Evolutionary conservation across 2,113 vertebrate genomes (phyloP), one percentile per base, ranked within the genome.

Genomic region (Progne subis): DNA sequence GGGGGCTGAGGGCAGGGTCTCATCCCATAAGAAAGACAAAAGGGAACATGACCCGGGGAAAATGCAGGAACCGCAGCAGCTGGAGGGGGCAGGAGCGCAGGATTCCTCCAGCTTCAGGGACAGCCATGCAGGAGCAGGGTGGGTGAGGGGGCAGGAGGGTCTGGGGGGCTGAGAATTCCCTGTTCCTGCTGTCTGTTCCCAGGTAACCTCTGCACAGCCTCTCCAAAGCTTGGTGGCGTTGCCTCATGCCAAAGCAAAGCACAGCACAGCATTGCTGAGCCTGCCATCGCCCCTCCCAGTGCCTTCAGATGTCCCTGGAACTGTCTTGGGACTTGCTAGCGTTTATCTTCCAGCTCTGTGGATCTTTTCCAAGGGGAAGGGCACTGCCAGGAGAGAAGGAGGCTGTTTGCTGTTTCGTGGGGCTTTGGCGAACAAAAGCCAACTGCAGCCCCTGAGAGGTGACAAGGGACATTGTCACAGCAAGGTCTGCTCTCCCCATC

Each of bases 161-260:
- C 3, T 50, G 74, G 65, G 56, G 43, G 63, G 23, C 84, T 25
- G n/a, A 14, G n/a, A 65, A 43, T 11, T 7, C 4, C 6, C 71
- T 56, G 47, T 21, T 68, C 37, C 78, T 76, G 74, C 23, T 12
- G 46, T 15, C 37, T 39, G 5, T 2, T 26, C 60, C 72, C 69
- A 43, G 56, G 68, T 1, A 28, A 74, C 11, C 82, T 28, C 61
- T 17, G 61, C 72, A 31, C 25, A 37, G 6, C 50, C 72, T 11
- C 57, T 49, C 41, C 20, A 15, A 8, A 46, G 5, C 11, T 6
- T 9, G 21, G 16, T 2, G 56, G 24, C 5, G 1, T 0, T 5
- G 46, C 55, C 46, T 43, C 87, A 59, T 31, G 75, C 94, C 81
- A 61, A 39, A 95, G 93, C 91, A 43, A 39, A 3, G 88, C 81